Conservation (phyloP, 1,140 invertebrate species). For the Nomia melanderi region DNA sequence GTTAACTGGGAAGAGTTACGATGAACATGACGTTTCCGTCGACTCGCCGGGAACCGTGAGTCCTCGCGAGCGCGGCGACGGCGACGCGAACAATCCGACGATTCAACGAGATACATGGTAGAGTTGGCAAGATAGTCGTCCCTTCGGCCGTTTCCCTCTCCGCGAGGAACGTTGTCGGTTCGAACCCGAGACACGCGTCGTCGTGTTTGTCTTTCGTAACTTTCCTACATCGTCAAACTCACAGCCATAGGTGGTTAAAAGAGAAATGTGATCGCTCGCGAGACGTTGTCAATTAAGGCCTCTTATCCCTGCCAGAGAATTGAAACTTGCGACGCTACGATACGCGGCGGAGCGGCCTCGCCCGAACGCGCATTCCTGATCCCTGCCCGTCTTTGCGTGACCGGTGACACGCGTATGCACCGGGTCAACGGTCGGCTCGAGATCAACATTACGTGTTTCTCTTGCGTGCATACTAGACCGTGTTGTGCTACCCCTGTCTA, state of each 20-base stretch:
- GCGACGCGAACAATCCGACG: conserved; percentile 40
- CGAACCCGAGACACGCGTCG: too few species aligned
- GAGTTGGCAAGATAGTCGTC: conserved; percentile 70
- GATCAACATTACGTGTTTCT: not conserved
- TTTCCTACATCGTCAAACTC: conserved; percentile 65
- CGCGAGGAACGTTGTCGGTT: too few species aligned
- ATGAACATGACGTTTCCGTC: not conserved
- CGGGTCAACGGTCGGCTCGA: conserved; percentile 7
- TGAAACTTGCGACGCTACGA: not conserved
- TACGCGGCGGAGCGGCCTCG: not conserved
- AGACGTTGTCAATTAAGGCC: conserved; percentile 53
- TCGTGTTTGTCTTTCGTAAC: conserved; percentile 34
- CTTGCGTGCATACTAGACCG: not conserved
- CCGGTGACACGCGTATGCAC: not conserved
- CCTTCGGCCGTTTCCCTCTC: conserved; percentile 8
- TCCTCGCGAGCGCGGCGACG: too few species aligned
- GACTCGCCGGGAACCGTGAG: too few species aligned
- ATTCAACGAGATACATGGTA: conserved; percentile 53
- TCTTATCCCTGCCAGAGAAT: conserved; percentile 23
- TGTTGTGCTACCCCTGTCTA: conserved; percentile 18
- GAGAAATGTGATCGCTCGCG: conserved; percentile 45
- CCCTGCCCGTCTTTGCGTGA: not conserved
- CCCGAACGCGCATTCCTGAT: not conserved
- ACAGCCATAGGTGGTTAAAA: conserved; percentile 72
- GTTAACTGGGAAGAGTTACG: conserved; percentile 9